Percentiles rank a stretch among this genome's conserved stretches.
Conservation (phyloP, 2,888 invertebrate genomes). For the Lagria hirta region DNA sequence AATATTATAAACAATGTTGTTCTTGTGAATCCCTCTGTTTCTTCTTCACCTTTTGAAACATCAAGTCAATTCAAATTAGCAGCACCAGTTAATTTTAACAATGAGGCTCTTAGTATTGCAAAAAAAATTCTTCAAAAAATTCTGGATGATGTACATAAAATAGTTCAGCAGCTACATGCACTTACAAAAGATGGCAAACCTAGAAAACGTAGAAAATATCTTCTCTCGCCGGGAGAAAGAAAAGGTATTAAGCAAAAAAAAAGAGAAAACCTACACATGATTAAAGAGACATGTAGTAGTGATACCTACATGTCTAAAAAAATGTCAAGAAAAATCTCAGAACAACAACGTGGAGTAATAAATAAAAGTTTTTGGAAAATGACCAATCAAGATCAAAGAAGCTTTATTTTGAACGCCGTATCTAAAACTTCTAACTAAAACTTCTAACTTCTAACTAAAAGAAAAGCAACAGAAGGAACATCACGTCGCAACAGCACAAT, state of each 20-base stretch:
- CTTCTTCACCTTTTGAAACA: no score
- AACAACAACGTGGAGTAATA: neutral
- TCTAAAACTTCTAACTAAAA: neutral
- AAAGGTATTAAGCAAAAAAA: no score
- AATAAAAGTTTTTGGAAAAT: neutral
- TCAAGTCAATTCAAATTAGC: no score
- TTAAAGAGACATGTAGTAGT: neutral
- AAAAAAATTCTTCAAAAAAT: neutral
- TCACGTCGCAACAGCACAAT: slow-evolving; percentile 7
- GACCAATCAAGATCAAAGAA: neutral
- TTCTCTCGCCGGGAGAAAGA: neutral
- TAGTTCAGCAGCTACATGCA: neutral
- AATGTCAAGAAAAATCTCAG: neutral
- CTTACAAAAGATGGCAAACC: neutral
- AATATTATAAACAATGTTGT: no score
- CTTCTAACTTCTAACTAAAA: no score
- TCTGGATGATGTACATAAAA: neutral
- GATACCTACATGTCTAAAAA: neutral
- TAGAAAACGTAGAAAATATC: neutral
- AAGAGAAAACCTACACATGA: neutral
- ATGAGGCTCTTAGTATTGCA: no score
- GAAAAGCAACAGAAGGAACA: neutral
- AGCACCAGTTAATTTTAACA: no score
- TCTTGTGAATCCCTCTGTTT: no score
- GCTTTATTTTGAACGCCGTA: neutral